A percentile compares a stretch with the other conserved stretches of the same genome.
Evolutionary conservation across 2,797 vertebrate genomes (phyloP).

Genomic region (Hemitrygon akajei): DNA sequence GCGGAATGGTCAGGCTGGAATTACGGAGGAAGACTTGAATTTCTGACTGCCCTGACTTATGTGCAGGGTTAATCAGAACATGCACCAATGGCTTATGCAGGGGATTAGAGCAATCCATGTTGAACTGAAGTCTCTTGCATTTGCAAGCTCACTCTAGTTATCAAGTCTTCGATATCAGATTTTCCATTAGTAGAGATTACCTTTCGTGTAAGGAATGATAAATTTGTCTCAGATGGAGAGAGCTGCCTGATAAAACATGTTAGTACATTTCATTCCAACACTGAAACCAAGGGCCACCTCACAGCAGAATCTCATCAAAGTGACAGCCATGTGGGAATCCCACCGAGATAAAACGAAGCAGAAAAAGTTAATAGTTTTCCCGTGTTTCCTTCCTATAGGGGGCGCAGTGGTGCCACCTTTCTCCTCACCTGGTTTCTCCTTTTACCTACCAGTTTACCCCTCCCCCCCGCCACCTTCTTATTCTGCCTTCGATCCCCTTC

Average conservation of each 20-base stretch:
- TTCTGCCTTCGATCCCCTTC: too few relatives aligned
- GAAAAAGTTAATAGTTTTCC: neutral
- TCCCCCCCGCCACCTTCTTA: too few relatives aligned
- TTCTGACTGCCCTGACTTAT: neutral
- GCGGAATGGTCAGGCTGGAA: neutral
- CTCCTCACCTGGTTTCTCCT: too few relatives aligned
- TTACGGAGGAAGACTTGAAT: neutral
- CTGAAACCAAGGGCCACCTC: neutral
- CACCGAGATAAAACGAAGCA: neutral
- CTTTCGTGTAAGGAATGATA: slow-evolving; percentile 14
- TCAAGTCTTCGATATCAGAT: neutral
- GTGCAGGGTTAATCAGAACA: neutral
- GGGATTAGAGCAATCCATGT: neutral
- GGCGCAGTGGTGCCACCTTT: too few relatives aligned
- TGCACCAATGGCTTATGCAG: too few relatives aligned
- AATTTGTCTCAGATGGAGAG: neutral
- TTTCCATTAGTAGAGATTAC: neutral
- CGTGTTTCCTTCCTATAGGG: neutral
- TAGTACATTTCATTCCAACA: neutral
- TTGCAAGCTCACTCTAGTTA: neutral
- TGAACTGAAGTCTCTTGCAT: neutral
- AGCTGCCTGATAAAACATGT: neutral
- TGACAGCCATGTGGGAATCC: neutral
- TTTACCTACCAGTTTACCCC: too few relatives aligned
- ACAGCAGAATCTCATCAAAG: neutral